Evolutionary conservation across 2,113 vertebrate genomes (phyloP).

Genomic region (Syrmaticus mikado): DNA sequence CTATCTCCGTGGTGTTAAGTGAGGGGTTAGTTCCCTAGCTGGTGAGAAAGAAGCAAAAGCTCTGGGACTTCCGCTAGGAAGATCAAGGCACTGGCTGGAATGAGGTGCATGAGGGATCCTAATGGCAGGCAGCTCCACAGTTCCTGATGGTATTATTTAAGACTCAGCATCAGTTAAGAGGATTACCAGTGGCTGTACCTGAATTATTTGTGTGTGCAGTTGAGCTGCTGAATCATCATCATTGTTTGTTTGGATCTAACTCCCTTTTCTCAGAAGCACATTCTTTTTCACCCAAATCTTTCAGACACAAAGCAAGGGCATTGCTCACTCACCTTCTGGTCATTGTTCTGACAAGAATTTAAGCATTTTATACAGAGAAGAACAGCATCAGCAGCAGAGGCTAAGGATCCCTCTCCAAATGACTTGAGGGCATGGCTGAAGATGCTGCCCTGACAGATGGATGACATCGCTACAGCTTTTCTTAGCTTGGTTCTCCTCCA

Average conservation of each 20-base stretch:
- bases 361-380: not conserved
- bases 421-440: not conserved
- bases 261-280: not conserved
- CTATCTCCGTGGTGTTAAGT: not conserved
- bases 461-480: not conserved
- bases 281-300: not conserved
- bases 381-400: not conserved
- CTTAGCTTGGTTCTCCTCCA: not conserved
- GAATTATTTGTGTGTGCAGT: not conserved
- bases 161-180: not conserved
- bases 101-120: not conserved
- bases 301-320: not conserved
- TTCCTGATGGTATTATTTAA: slow-evolving; percentile 3
- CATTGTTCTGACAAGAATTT: not conserved
- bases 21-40: not conserved
- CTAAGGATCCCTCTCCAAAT: not conserved
- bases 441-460: not conserved
- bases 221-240: not conserved
- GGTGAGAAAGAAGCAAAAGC: not conserved
- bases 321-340: not conserved
- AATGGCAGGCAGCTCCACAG: not conserved
- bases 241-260: not conserved
- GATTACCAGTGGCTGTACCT: not conserved
- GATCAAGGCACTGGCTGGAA: not conserved
- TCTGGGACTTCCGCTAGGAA: not conserved